Evolutionary conservation across 2,888 invertebrate genomes (phyloP).

Genomic region (Agonopterix subpropinquella): DNA sequence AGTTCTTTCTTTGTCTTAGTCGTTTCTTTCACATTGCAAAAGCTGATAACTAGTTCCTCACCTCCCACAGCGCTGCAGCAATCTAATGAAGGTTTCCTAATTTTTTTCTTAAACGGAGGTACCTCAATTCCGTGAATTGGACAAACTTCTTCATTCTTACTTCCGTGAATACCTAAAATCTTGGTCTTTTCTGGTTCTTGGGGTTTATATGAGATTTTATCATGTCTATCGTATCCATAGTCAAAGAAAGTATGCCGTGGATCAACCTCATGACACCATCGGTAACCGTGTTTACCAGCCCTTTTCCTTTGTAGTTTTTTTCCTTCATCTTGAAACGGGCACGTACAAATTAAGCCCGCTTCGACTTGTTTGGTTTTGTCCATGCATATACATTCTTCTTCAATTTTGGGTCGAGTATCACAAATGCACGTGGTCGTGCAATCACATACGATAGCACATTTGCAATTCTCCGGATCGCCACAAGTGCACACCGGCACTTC

Average conservation of each 20-base stretch:
- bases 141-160: constrained; percentile 25
- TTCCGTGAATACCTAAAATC: constrained; percentile 44
- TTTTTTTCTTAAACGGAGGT: constrained; percentile 42
- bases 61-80: constrained; percentile 69
- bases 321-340: constrained; percentile 24
- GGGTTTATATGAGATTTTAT: constrained; percentile 38
- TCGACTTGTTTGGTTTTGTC: constrained; percentile 17
- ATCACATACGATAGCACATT: constrained; percentile 44
- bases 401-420: constrained; percentile 25
- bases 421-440: constrained; percentile 52
- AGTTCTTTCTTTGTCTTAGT: not conserved
- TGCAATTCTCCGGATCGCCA: constrained; percentile 47
- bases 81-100: constrained; percentile 52
- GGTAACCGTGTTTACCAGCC: constrained; percentile 54
- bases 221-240: constrained; percentile 50
- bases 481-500: constrained; percentile 36
- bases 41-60: constrained; percentile 13
- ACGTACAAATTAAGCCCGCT: constrained; percentile 30
- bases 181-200: constrained; percentile 36
- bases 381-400: constrained; percentile 41
- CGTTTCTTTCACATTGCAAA: constrained; percentile 3
- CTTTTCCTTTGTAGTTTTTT: constrained; percentile 43
- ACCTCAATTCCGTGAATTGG: constrained; percentile 31
- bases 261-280: constrained; percentile 62
- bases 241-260: constrained; percentile 61